Evolutionary conservation across 35 echinoderm and acorn worm species (phyloP).

Genomic region (Lytechinus variegatus): DNA sequence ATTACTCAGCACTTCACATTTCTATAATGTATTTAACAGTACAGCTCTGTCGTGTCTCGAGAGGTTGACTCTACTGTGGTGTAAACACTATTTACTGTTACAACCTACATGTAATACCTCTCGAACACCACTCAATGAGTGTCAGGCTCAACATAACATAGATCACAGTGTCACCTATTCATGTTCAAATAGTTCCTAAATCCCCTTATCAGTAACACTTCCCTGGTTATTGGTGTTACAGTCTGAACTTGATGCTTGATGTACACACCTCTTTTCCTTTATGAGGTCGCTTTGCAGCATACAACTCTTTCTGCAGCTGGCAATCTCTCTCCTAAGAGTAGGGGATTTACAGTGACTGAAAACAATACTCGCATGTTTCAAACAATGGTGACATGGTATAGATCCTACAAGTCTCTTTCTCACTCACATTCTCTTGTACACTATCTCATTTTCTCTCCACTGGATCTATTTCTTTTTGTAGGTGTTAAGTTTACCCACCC

Average conservation of each 20-base stretch:
- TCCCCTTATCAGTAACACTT: too few species aligned
- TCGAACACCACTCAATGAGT: too few species aligned
- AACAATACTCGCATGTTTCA: slow-evolving; percentile 28
- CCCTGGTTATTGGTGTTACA: neutral
- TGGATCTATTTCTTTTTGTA: neutral
- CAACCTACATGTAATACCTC: too few species aligned
- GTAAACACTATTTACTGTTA: too few species aligned
- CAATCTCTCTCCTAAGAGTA: neutral
- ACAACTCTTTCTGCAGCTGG: slow-evolving; percentile 9
- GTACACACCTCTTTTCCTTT: neutral
- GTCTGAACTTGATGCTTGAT: neutral
- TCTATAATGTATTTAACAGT: too few species aligned
- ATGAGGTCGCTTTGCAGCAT: neutral
- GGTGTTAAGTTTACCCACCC: neutral
- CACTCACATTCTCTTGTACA: neutral
- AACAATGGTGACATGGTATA: neutral
- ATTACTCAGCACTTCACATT: too few species aligned
- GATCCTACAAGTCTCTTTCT: neutral
- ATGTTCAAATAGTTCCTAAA: too few species aligned
- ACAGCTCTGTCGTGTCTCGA: too few species aligned
- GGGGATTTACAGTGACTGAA: slow-evolving; percentile 22
- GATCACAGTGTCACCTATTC: too few species aligned
- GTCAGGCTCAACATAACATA: too few species aligned
- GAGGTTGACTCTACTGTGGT: too few species aligned
- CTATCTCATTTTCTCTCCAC: neutral